A percentile compares a stretch with the other conserved stretches of the same genome.
Evolutionary conservation across 2,797 vertebrate species (phyloP).

Genomic region (Micropoecilia bifurca): DNA sequence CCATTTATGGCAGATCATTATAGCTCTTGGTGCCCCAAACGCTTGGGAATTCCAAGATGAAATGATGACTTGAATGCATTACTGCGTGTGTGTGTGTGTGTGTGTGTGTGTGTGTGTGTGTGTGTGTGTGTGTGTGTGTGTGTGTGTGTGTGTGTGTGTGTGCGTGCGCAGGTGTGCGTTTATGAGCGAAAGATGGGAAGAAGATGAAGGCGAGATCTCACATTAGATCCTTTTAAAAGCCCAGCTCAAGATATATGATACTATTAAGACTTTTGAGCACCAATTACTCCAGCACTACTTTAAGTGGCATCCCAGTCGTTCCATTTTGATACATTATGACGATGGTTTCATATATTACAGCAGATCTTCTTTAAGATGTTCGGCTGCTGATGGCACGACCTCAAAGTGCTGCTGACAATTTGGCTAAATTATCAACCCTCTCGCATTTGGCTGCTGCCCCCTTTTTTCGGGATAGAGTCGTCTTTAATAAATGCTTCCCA

Average conservation of each 20-base stretch:
- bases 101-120: constrained; percentile 4
- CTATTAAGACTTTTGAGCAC: constrained; percentile 89
- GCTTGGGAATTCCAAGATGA: constrained; percentile 82
- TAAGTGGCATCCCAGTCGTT: constrained; percentile 74
- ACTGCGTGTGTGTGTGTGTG: constrained; percentile 50
- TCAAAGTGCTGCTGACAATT: constrained; percentile 74
- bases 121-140: constrained; percentile 11
- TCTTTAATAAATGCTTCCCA: constrained; percentile 45
- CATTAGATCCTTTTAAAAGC: constrained; percentile 86
- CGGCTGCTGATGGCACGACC: constrained; percentile 41
- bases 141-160: constrained; percentile 24
- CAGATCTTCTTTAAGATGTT: constrained; percentile 61
- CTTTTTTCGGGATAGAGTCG: constrained; percentile 39
- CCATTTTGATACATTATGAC: constrained; percentile 74
- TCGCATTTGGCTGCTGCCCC: constrained; percentile 59
- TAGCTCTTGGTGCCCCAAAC: constrained; percentile 81
- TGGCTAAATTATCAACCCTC: constrained; percentile 68
- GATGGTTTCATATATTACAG: constrained; percentile 70
- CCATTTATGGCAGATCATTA: constrained; percentile 90
- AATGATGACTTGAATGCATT: constrained; percentile 86
- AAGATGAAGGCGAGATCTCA: constrained; percentile 70
- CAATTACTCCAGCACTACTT: constrained; percentile 76
- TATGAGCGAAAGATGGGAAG: constrained; percentile 1
- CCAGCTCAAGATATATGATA: constrained; percentile 85
- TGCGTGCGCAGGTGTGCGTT: constrained; percentile 16